These are phyloP conservation scores for Lycaena phlaeas DNA, from an alignment of 2,888 invertebrate genomes.

Conservation along the genomic window DNA sequence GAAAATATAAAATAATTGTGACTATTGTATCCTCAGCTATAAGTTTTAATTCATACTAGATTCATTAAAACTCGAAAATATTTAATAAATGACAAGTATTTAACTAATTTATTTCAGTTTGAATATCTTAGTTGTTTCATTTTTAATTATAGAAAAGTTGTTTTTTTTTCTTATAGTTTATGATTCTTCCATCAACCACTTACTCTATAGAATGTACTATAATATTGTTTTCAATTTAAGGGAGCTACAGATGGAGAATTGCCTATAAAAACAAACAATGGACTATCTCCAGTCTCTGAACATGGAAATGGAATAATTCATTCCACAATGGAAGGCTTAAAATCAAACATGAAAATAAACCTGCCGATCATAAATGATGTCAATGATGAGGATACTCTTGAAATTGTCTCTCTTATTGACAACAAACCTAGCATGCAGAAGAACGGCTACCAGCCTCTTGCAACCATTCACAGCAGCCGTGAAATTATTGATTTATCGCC, in stretches of 20 bases:
- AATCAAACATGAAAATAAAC: slow-evolving; percentile 63
- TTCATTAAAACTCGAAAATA: too few species aligned
- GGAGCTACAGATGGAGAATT: slow-evolving; percentile 56
- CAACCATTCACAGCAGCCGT: slow-evolving; percentile 44
- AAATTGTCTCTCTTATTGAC: slow-evolving; percentile 30
- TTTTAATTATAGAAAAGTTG: too few species aligned
- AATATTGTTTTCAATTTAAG: slow-evolving; percentile 25
- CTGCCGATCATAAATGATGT: slow-evolving; percentile 61
- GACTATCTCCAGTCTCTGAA: slow-evolving; percentile 59
- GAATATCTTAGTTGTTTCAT: too few species aligned
- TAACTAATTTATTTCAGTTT: too few species aligned
- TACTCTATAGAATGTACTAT: too few species aligned
- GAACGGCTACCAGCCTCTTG: slow-evolving; percentile 54
- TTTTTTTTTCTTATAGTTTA: too few species aligned
- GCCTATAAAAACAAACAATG: slow-evolving; percentile 54
- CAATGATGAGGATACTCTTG: slow-evolving; percentile 63
- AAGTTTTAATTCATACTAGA: too few species aligned
- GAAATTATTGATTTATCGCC: slow-evolving; percentile 65
- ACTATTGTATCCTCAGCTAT: too few species aligned
- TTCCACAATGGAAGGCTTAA: slow-evolving; percentile 59
- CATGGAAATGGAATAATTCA: slow-evolving; percentile 59
- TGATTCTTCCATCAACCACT: too few species aligned
- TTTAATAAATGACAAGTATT: too few species aligned
- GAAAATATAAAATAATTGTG: neutral
- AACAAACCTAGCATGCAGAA: slow-evolving; percentile 35